Percentiles rank a stretch among this genome's conserved stretches.
Evolutionary conservation across 2,888 invertebrate genomes (phyloP).

Genomic region (Mythimna lalbum): DNA sequence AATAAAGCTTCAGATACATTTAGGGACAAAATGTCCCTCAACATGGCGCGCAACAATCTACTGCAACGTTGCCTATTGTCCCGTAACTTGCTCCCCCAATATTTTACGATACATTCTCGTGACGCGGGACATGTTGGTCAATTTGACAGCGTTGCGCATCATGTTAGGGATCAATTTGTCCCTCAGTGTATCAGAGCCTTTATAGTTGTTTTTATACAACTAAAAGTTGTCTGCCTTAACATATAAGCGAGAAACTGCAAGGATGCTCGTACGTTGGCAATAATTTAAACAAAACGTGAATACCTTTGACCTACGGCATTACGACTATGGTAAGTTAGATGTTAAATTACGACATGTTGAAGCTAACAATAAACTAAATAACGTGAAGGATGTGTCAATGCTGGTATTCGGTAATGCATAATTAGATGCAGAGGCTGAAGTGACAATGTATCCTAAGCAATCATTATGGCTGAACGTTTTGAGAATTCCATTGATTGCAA

Average conservation of each 20-base stretch:
- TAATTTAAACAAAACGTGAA: slow-evolving; percentile 82
- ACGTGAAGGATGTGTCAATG: slow-evolving; percentile 48
- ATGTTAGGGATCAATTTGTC: no score
- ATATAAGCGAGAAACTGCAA: slow-evolving; percentile 72
- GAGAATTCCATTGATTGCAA: not conserved
- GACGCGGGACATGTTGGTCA: no score
- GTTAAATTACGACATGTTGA: slow-evolving; percentile 61
- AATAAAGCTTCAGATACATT: slow-evolving; percentile 10
- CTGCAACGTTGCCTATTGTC: no score
- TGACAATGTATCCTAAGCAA: slow-evolving; percentile 25
- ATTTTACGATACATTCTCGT: no score
- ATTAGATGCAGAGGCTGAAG: slow-evolving; percentile 21
- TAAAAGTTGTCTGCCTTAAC: slow-evolving; percentile 84
- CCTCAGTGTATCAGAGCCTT: no score
- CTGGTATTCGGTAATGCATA: slow-evolving; percentile 42
- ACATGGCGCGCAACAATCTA: no score
- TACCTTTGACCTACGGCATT: slow-evolving; percentile 81
- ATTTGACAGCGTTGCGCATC: no score
- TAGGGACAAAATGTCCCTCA: no score
- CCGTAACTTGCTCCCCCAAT: no score
- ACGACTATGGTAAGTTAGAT: slow-evolving; percentile 59
- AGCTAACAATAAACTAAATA: slow-evolving; percentile 59
- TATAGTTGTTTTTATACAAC: slow-evolving; percentile 63
- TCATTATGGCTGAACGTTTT: slow-evolving; percentile 9
- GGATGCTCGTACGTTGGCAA: slow-evolving; percentile 75